Conservation (phyloP, 2,797 vertebrate species). For the Pitangus sulphuratus region DNA sequence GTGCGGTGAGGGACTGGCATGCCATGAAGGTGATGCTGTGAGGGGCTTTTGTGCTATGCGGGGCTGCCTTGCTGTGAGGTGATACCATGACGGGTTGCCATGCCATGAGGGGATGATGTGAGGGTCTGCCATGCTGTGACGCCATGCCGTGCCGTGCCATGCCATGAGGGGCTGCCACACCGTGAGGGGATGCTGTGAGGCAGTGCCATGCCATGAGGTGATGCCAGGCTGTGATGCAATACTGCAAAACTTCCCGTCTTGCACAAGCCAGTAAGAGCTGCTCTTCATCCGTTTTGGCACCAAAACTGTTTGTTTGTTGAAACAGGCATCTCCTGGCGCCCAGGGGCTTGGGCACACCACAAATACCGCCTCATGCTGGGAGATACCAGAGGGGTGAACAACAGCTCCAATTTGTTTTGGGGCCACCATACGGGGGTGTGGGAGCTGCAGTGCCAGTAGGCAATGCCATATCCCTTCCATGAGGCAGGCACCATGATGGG, state of each 20-base stretch:
- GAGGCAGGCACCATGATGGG: accelerated
- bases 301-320: background rate
- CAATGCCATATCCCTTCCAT: background rate
- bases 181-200: background rate
- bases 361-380: background rate
- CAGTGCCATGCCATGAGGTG: accelerated
- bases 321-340: background rate
- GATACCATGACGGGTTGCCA: accelerated
- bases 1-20: background rate
- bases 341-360: accelerated
- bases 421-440: accelerated
- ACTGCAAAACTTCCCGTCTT: background rate
- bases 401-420: accelerated
- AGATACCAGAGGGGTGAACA: background rate
- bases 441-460: background rate
- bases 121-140: too few relatives aligned
- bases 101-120: accelerated
- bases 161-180: background rate
- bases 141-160: accelerated
- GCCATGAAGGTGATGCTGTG: accelerated
- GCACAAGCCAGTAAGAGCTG: background rate
- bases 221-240: background rate
- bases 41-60: accelerated
- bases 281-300: background rate
- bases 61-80: too few relatives aligned